Evolutionary conservation across 1,140 invertebrate species (phyloP).

Genomic region (Pomacea maculata): DNA sequence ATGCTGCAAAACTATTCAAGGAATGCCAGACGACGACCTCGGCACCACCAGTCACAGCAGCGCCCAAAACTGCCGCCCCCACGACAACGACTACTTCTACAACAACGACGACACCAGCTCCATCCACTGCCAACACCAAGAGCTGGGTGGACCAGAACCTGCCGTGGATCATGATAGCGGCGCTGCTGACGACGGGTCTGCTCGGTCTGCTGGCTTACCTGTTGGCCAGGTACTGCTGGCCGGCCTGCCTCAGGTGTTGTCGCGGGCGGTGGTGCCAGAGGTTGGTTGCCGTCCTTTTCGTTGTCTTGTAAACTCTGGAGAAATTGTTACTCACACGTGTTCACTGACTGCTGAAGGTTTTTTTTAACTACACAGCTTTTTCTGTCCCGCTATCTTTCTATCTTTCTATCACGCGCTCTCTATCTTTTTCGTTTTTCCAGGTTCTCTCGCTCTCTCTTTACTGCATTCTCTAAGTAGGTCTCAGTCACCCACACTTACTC

Average conservation of each 20-base stretch:
- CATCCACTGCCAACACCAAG: background rate
- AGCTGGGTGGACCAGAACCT: conserved; percentile 9
- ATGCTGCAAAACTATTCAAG: too few relatives aligned
- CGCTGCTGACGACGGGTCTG: background rate
- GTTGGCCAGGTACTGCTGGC: background rate
- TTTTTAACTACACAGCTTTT: too few relatives aligned
- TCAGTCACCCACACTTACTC: too few relatives aligned
- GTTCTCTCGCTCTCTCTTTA: too few relatives aligned
- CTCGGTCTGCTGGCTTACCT: conserved; percentile 6
- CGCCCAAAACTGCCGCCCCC: background rate
- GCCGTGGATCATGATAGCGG: conserved; percentile 4
- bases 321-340: too few relatives aligned
- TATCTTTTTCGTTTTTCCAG: too few relatives aligned
- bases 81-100: background rate
- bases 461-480: too few relatives aligned
- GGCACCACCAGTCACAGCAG: background rate
- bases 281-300: too few relatives aligned
- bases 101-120: background rate
- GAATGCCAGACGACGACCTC: background rate
- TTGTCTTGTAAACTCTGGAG: too few relatives aligned
- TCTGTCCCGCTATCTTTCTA: too few relatives aligned
- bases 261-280: background rate
- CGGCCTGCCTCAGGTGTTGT: background rate
- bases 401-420: too few relatives aligned
- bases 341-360: too few relatives aligned